Conservation (phyloP, 1,140 invertebrate genomes). For the Manduca sexta region DNA sequence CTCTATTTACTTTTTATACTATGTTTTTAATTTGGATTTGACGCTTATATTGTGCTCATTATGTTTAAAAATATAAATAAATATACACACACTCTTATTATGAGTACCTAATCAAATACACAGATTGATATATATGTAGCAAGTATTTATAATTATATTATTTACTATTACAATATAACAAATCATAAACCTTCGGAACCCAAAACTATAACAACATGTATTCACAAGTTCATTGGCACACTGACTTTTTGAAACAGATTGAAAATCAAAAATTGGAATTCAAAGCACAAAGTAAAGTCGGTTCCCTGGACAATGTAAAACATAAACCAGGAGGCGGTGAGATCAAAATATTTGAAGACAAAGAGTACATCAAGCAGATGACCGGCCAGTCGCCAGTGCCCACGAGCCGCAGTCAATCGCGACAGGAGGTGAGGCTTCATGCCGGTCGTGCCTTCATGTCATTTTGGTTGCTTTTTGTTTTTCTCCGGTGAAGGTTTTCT, state of each 20-base stretch:
- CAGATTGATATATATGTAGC: too few species aligned
- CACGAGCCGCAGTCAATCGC: constrained; percentile 76
- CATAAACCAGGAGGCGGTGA: constrained; percentile 95
- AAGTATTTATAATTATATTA: background rate
- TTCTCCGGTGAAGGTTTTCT: constrained; percentile 40
- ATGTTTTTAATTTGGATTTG: too few species aligned
- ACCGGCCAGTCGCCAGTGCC: constrained; percentile 77
- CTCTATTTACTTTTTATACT: too few species aligned
- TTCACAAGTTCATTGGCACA: constrained; percentile 29
- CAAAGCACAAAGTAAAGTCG: constrained; percentile 90
- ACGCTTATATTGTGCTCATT: too few species aligned
- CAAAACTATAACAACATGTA: background rate
- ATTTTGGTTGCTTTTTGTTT: constrained; percentile 31
- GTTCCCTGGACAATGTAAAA: constrained; percentile 94
- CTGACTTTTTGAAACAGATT: constrained; percentile 79
- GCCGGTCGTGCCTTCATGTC: constrained; percentile 15
- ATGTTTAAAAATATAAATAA: too few species aligned
- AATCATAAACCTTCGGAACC: constrained; percentile 8
- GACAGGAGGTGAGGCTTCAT: constrained; percentile 77
- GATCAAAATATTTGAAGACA: constrained; percentile 95
- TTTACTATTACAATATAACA: background rate
- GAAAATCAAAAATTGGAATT: constrained; percentile 90
- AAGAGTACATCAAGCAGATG: constrained; percentile 91
- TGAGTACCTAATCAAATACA: too few species aligned
- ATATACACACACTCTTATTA: too few species aligned